These are phyloP conservation scores for Tauraco hartlaubi DNA, from an alignment of 2,797 vertebrate genomes.

Conservation along the genomic window DNA sequence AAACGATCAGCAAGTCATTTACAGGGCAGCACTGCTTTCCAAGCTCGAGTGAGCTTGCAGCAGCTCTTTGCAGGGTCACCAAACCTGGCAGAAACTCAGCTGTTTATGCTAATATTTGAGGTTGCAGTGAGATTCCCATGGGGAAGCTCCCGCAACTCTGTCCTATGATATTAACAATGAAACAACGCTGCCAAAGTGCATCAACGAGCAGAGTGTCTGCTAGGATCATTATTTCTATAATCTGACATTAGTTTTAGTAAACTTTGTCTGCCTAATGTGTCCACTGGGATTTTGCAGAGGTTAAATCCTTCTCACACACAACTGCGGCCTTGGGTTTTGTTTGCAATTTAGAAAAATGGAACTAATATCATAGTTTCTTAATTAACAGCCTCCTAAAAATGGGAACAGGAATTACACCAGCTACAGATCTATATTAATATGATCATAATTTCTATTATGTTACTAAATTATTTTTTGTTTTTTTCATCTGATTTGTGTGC, in stretches of 20 bases:
- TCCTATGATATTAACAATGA: neutral
- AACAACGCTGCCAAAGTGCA: neutral
- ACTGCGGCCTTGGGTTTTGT: neutral
- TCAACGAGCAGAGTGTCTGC: neutral
- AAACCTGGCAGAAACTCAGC: constrained; percentile 20
- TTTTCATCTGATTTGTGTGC: neutral
- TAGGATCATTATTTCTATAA: neutral
- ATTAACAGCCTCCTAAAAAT: neutral
- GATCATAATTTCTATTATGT: neutral
- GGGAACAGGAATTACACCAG: neutral
- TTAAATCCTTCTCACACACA: neutral
- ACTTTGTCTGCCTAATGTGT: neutral
- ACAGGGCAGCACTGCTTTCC: neutral
- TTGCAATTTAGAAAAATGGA: neutral
- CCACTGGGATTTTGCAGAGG: constrained; percentile 7
- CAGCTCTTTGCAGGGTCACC: neutral
- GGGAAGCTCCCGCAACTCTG: neutral
- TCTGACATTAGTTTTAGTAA: constrained; percentile 30
- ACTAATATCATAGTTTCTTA: neutral
- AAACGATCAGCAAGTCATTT: neutral
- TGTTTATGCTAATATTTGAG: constrained; percentile 8
- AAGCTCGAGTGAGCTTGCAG: neutral
- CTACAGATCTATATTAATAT: neutral
- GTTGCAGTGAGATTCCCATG: neutral
- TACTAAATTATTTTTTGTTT: neutral